A percentile compares a stretch with the other conserved stretches of the same genome.
Evolutionary conservation across 2,888 invertebrate species (phyloP).

Genomic region (Sinelater perroti): DNA sequence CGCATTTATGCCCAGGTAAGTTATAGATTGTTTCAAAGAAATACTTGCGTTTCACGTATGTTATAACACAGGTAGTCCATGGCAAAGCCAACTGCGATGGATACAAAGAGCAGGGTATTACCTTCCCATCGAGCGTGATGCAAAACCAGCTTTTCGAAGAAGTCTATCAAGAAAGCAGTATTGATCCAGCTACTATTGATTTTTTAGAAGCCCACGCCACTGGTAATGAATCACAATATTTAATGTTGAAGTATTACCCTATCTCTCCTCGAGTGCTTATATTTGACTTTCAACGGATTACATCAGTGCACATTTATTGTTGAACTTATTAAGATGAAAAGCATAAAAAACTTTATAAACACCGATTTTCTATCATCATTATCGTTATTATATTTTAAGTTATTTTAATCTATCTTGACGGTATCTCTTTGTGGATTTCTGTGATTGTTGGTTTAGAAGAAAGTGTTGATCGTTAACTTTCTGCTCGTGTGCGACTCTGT

Average conservation of each 20-base stretch:
- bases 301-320: neutral
- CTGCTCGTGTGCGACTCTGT: no score
- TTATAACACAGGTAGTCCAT: slow-evolving; percentile 46
- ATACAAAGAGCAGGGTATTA: slow-evolving; percentile 57
- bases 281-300: neutral
- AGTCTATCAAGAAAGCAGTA: slow-evolving; percentile 73
- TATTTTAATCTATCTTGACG: no score
- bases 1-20: slow-evolving; percentile 63
- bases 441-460: no score
- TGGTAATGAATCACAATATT: slow-evolving; percentile 64
- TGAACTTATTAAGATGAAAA: no score
- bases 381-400: no score
- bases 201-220: slow-evolving; percentile 91
- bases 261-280: no score
- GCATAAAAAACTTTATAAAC: no score
- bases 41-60: no score
- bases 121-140: slow-evolving; percentile 60
- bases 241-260: no score
- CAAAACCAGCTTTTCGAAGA: slow-evolving; percentile 70
- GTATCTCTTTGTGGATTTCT: no score
- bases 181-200: slow-evolving; percentile 74
- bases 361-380: no score
- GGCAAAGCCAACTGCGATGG: slow-evolving; percentile 58
- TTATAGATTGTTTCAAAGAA: neutral
- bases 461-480: no score